Evolutionary conservation across 2,113 vertebrate species (phyloP), one percentile per base, ranked within the genome.

Genomic region (Rhinoderma darwinii): DNA sequence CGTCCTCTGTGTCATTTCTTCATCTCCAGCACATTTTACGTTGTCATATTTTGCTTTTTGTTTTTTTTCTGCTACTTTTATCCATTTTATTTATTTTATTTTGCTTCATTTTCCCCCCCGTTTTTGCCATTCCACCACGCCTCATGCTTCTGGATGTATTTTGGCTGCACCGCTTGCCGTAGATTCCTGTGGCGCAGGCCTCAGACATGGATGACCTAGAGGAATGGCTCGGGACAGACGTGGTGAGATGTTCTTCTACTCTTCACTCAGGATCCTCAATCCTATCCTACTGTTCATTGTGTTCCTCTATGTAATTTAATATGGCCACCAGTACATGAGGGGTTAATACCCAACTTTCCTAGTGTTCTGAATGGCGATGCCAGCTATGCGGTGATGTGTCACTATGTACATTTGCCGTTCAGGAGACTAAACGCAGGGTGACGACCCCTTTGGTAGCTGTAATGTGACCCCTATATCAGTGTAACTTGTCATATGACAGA

Each of bases 131-230:
- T 90, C 90, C 91, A 92, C 94, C 94, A 89, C 92, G 91, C 91
- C 63, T 92, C 91, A 86, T 88, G 89, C 91, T 93, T 93, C 89
- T 92, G 94, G 89, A 92, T 94, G 91, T 93, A 88, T 94, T 94
- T 94, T 96, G 92, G 93, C 94, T 92, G 93, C 90, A 86, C 92
- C 91, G 94, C 94, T 92, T 93, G 93, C 91, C 94, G 84, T 95
- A 99, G 97, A 96, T 96, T 91, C 96, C 94, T 72, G 95, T 96
- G 91, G 93, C 93, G 88, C 97, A 98, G 95, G 94, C 97, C 96
- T 98, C 97, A 96, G 96, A 99, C 95, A 99, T 99, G 98, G 98
- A 99, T 96, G 98, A 99, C 96, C 98, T 99, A 96, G 98, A 99
- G 96, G 96, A 98, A 92, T 99, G 98, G 98, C 97, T 99, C 93